Percentiles rank a stretch among this genome's conserved stretches.
These are phyloP conservation scores for Nasonia oneida DNA, from an alignment of 2,888 invertebrate species.

Conservation along the genomic window DNA sequence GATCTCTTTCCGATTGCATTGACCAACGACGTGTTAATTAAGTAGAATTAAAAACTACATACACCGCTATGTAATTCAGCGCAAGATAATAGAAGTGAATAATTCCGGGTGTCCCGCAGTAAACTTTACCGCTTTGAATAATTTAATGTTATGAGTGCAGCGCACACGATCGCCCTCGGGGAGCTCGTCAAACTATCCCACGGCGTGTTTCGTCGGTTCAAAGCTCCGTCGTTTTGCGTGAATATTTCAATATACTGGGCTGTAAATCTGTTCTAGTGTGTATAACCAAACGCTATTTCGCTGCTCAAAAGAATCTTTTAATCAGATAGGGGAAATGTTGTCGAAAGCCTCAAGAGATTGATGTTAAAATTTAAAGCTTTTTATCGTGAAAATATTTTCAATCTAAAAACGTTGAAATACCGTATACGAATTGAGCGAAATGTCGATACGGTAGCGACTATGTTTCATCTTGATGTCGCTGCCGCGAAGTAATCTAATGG, in stretches of 20 bases:
- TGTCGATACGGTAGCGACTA: conserved; percentile 1
- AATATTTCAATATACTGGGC: neutral
- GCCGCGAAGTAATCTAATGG: neutral
- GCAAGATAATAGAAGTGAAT: conserved; percentile 17
- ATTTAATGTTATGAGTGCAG: conserved; percentile 52
- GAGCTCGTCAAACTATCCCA: conserved; percentile 30
- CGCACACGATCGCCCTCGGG: conserved; percentile 27
- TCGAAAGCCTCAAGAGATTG: neutral
- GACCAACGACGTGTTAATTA: too few species aligned
- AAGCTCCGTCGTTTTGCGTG: neutral
- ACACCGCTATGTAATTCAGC: conserved; percentile 22
- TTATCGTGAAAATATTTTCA: neutral
- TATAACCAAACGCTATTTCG: too few species aligned
- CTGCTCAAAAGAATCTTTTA: too few species aligned
- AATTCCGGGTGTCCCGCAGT: conserved; percentile 31
- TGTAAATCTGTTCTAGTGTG: too few species aligned
- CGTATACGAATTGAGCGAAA: neutral
- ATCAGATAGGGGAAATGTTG: too few species aligned
- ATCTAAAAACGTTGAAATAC: neutral
- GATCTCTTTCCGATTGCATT: too few species aligned
- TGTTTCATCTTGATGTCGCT: neutral
- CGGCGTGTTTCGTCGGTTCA: conserved; percentile 27
- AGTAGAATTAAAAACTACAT: neutral
- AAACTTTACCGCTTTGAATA: conserved; percentile 45
- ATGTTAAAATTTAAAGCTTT: neutral